Evolutionary conservation across 2,797 vertebrate genomes (phyloP), one percentile per base, ranked within the genome.

Genomic region (Clarias fuscus): DNA sequence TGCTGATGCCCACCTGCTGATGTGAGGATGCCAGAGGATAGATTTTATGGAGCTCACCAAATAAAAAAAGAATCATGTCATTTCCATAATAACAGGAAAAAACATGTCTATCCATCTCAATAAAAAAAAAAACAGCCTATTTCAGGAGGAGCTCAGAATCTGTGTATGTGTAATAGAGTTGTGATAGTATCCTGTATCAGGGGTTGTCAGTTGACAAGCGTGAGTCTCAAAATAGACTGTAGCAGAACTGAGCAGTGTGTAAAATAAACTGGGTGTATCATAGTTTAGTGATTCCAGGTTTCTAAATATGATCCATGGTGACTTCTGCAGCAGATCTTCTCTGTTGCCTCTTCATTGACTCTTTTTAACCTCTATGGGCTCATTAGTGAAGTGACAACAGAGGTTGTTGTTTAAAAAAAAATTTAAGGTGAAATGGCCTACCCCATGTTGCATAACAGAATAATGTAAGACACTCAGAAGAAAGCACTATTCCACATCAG

Each of bases 1-100:
- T 67, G 65, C 30, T 64, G n/a, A n/a, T 72, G 24, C 58, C 67
- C 58, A 79, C 68, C 83, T 81, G 83, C 70, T 81, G 77, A 24
- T 75, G 30, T 65, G 76, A 67, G 56, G 5, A 65, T 27, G 24
- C 33, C 59, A 22, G 43, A 53, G 64, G 40, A 67, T 40, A 17
- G 20, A 64, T 53, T 20, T 53, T 68, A 27, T 53, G 27, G 8
- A 62, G 5, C 59, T 8, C 7, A 27, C 56, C 14, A 40, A 33
- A 64, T 48, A 8, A 43, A n/a, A 58, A 72, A 43, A 68, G 18
- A 24, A 61, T 10, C 48, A 56, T 14, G 40, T 73, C 4, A 59
- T 67, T 22, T 67, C 37, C 59, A 59, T 59, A 76, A 58, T 59
- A 59, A 68, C 53, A 61, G 6, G 11, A 48, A 83, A 48, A 56